phyloP scores from a whole-genome alignment of 2,888 invertebrate genomes.

The Eueremaeus valkanovi region DNA sequence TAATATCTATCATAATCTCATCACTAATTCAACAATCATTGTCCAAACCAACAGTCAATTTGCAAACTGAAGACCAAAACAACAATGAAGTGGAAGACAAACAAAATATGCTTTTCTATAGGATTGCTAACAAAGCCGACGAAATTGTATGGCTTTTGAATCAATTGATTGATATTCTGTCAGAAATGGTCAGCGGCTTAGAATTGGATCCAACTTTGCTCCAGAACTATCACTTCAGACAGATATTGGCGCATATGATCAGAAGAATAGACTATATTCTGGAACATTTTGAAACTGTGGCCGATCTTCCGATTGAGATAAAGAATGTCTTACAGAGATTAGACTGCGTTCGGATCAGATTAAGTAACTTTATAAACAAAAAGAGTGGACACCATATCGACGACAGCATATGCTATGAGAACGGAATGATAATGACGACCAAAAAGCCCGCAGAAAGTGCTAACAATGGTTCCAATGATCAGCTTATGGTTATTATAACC shows the following conservation, averaged over 20 bases:
- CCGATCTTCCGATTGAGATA: neutral
- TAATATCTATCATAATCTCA: neutral
- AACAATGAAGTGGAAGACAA: neutral
- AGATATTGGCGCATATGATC: conserved; percentile 37
- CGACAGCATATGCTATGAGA: conserved; percentile 24
- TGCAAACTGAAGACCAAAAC: neutral
- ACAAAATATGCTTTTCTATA: neutral
- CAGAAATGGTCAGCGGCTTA: conserved; percentile 36
- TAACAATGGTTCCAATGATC: neutral
- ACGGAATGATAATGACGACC: neutral
- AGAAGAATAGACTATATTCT: conserved; percentile 36
- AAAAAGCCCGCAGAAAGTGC: neutral
- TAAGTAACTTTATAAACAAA: conserved; percentile 31
- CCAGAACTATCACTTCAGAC: conserved; percentile 30
- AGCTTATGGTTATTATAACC: conserved; percentile 23
- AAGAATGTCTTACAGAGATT: conserved; percentile 4
- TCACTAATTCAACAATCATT: neutral
- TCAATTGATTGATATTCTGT: conserved; percentile 34
- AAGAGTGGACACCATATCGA: neutral
- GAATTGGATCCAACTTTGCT: conserved; percentile 30
- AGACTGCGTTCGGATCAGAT: conserved; percentile 33
- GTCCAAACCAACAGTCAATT: neutral
- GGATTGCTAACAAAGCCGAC: neutral
- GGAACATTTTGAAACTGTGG: conserved; percentile 35
- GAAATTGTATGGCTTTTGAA: conserved; percentile 37